Percentiles rank a stretch among this genome's conserved stretches.
These are phyloP conservation scores for Trypoxylus dichotomus DNA, from an alignment of 1,140 invertebrate genomes.

Conservation along the genomic window DNA sequence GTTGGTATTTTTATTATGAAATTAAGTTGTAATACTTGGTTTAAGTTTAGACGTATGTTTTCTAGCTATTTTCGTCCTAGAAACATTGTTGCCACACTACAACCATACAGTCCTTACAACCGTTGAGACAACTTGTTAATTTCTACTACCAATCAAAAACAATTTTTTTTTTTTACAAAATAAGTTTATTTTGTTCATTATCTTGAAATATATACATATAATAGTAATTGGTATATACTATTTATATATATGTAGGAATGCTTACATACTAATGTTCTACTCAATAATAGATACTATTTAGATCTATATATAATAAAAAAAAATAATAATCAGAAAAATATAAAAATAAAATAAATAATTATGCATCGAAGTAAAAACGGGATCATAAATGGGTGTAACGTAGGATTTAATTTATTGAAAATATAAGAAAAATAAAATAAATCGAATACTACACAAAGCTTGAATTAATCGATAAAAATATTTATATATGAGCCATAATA, in stretches of 20 bases:
- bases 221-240: background rate
- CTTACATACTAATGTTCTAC: background rate
- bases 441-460: background rate
- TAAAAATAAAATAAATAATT: background rate
- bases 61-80: no score
- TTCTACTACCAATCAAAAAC: background rate
- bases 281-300: background rate
- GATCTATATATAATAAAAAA: background rate
- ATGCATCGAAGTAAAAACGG: background rate
- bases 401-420: no score
- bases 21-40: no score
- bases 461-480: background rate
- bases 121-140: no score
- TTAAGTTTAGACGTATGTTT: no score
- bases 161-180: background rate
- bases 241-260: background rate
- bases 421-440: background rate
- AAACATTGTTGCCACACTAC: no score
- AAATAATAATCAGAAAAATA: background rate
- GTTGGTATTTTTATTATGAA: no score
- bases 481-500: background rate
- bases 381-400: background rate
- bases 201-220: constrained; percentile 8
- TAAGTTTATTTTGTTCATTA: constrained; percentile 8
- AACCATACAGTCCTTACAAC: no score